phyloP scores from a whole-genome alignment of 2,113 vertebrate species.

The Setophaga petechia region DNA sequence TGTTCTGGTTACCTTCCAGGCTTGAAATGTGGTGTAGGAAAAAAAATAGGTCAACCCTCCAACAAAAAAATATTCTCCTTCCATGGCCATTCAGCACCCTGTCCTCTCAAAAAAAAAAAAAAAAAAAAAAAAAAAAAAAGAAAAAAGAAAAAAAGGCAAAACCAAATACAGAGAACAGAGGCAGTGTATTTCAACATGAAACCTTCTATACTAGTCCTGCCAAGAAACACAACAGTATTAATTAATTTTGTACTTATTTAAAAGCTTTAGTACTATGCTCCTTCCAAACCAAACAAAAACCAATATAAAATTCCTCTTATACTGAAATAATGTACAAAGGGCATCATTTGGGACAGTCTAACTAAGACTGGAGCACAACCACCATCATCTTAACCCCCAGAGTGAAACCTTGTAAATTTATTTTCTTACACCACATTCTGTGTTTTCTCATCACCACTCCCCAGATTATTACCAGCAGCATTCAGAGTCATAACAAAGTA shows the following conservation, averaged over 20 bases:
- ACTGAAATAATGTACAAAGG: slow-evolving; percentile 15
- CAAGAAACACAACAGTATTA: slow-evolving; percentile 24
- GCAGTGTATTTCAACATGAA: neutral
- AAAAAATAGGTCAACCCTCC: neutral
- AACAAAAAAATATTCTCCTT: neutral
- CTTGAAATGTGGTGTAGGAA: neutral
- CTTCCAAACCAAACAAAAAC: slow-evolving; percentile 37
- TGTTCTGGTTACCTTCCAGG: neutral
- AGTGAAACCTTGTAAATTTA: neutral
- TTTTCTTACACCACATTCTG: neutral
- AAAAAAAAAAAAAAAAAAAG: neutral
- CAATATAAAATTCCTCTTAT: neutral
- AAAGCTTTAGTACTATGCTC: neutral
- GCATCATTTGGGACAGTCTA: neutral
- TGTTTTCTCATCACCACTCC: neutral
- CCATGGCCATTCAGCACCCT: neutral
- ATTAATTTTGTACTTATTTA: slow-evolving; percentile 19
- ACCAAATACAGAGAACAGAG: neutral
- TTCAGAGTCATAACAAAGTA: neutral
- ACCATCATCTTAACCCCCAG: neutral
- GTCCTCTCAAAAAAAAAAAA: neutral
- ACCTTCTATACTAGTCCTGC: neutral
- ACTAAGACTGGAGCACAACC: neutral
- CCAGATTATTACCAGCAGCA: neutral
- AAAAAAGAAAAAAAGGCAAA: neutral